These are phyloP conservation scores for Enchytraeus crypticus DNA, from an alignment of 2,888 invertebrate species.

Conservation along the genomic window DNA sequence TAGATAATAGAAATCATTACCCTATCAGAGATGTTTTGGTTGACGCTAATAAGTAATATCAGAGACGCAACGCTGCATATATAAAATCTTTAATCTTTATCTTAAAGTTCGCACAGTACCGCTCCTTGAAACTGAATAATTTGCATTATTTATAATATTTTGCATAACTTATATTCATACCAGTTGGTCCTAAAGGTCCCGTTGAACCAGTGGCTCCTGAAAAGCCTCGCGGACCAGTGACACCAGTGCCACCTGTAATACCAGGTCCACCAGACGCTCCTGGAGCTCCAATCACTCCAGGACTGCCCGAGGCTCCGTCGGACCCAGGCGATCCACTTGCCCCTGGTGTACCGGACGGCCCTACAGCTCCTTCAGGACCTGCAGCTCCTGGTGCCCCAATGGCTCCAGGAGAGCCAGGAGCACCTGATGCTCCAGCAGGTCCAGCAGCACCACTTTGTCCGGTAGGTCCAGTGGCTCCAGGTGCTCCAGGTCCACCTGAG, in stretches of 20 bases:
- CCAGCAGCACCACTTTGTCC: not conserved
- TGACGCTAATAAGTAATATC: too few species aligned
- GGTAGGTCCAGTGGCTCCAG: conserved; percentile 1
- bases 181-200: conserved; percentile 14
- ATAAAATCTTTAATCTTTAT: too few species aligned
- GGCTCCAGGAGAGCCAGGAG: not conserved
- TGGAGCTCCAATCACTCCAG: not conserved
- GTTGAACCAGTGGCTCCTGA: conserved; percentile 13
- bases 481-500: conserved; percentile 15
- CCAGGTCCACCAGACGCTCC: not conserved
- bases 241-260: conserved; percentile 16
- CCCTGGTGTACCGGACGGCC: not conserved
- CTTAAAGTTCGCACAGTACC: too few species aligned
- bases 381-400: not conserved
- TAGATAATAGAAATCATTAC: too few species aligned
- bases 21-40: too few species aligned
- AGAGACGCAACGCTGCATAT: too few species aligned
- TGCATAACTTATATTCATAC: too few species aligned
- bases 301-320: not conserved
- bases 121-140: too few species aligned
- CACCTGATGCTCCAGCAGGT: not conserved
- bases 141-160: too few species aligned
- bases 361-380: not conserved
- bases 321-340: not conserved
- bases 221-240: conserved; percentile 12